A percentile compares a stretch with the other conserved stretches of the same genome.
These are phyloP conservation scores for Ichneumoninae sp. DNA, from an alignment of 2,888 invertebrate genomes.

Conservation along the genomic window DNA sequence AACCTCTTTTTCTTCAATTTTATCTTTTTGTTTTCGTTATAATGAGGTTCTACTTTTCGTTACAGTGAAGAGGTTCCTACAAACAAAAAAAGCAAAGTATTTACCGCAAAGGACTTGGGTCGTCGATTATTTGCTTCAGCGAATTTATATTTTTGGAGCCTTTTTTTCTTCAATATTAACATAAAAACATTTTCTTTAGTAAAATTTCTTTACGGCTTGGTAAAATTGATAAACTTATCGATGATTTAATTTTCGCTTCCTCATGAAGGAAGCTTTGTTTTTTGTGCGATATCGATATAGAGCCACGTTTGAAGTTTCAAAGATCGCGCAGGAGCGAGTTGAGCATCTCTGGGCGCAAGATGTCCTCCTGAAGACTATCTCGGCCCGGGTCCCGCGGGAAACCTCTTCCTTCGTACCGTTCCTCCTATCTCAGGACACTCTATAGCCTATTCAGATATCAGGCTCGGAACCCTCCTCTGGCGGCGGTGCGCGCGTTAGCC, in stretches of 20 bases:
- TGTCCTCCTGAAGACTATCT: conserved; percentile 84
- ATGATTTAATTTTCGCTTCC: no score
- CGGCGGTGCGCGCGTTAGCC: conserved; percentile 72
- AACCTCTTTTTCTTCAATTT: not conserved
- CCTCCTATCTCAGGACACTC: conserved; percentile 83
- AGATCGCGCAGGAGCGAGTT: conserved; percentile 69
- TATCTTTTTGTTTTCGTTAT: not conserved
- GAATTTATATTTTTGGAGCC: not conserved
- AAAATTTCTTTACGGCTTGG: not conserved
- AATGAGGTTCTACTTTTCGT: conserved; percentile 4
- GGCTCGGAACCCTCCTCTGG: conserved; percentile 77
- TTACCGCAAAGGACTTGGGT: not conserved
- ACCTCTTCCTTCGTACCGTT: conserved; percentile 72
- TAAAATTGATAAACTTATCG: conserved; percentile 11
- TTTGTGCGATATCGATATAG: conserved; percentile 1
- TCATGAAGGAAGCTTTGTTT: not conserved
- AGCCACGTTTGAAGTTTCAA: conserved; percentile 29
- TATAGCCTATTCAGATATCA: conserved; percentile 84
- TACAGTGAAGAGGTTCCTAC: not conserved
- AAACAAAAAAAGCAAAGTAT: conserved; percentile 22
- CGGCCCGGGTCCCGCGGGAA: conserved; percentile 82
- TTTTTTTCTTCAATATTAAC: not conserved
- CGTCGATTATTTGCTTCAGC: not conserved
- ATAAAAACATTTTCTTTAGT: not conserved
- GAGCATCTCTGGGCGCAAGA: conserved; percentile 81